Conservation (phyloP, 1,140 invertebrate genomes). For the Dendroctonus ponderosae region DNA sequence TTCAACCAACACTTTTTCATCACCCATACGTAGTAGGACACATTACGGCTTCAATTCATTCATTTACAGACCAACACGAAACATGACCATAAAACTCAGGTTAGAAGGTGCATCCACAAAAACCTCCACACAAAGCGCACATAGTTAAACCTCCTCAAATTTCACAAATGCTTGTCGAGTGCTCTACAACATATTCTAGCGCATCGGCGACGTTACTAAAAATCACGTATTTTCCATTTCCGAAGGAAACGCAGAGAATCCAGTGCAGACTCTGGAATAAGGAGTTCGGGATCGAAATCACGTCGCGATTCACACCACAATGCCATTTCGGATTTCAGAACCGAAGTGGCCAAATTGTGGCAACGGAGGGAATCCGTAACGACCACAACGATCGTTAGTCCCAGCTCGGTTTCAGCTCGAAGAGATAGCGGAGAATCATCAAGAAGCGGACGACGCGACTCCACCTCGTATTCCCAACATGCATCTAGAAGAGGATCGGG, state of each 20-base stretch:
- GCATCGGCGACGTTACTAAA: too few relatives aligned
- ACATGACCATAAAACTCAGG: slow-evolving; percentile 35
- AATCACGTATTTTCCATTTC: background rate
- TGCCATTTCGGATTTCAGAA: slow-evolving; percentile 65
- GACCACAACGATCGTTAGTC: slow-evolving; percentile 50
- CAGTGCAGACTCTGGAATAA: slow-evolving; percentile 78
- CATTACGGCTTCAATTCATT: slow-evolving; percentile 35
- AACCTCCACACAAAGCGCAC: too few relatives aligned
- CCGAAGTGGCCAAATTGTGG: slow-evolving; percentile 71
- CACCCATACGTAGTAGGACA: slow-evolving; percentile 34
- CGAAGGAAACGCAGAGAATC: slow-evolving; percentile 71
- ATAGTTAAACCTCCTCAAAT: too few relatives aligned
- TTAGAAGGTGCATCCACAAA: slow-evolving; percentile 9
- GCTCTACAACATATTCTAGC: too few relatives aligned
- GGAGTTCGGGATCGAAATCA: slow-evolving; percentile 68
- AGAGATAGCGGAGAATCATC: slow-evolving; percentile 56
- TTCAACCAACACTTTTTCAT: slow-evolving; percentile 34
- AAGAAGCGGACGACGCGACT: slow-evolving; percentile 50
- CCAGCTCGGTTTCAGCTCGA: slow-evolving; percentile 52
- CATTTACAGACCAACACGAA: slow-evolving; percentile 36
- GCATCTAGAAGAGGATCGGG: slow-evolving; percentile 61
- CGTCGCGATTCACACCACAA: slow-evolving; percentile 66
- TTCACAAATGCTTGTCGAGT: too few relatives aligned
- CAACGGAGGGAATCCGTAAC: slow-evolving; percentile 60
- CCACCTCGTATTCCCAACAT: slow-evolving; percentile 43